Evolutionary conservation across 2,113 vertebrate species (phyloP), one percentile per base, ranked within the genome.

Genomic region (Benitochromis conjunctus): DNA sequence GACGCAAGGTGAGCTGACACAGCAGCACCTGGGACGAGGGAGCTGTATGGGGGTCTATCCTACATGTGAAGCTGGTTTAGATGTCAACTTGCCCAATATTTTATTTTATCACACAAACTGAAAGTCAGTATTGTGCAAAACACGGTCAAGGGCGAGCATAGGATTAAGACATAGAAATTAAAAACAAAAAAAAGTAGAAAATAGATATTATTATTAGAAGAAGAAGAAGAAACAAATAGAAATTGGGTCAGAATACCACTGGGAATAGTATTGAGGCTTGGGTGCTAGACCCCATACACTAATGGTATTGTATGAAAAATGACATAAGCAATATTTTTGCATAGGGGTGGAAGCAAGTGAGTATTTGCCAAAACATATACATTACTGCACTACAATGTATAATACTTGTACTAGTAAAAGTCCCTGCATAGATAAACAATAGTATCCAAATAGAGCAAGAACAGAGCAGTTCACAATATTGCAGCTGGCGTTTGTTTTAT

Each of bases 21-120:
- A 4, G 66, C 8, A 81, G 91, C 92, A 93, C 95, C 94, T 93
- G 91, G 85, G 5, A 4, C 11, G 41, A n/a, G 43, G 26, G 14
- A 26, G 41, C 41, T 26, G 21, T 71, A 4, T 71, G 21, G 66
- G 66, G 66, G 66, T 46, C 26, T 71, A 14, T 11, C 14, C 14
- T 74, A 29, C 69, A 74, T 7, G 24, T 74, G 69, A 0, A 74
- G 69, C 69, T 74, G 9, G 43, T 48, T 74, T 74, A 46, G 9
- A 18, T 0, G 36, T 71, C 66, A 26, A 18, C 1, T 6, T 29
- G 13, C 24, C 43, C 69, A 48, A 48, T 43, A 12, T 19, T 48
- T 74, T 1, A 48, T 74, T 74, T 48, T 48, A 19, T 74, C 41
- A 74, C 69, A 74, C 69, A 48, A 29, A 74, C 0, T 19, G 14